Base-by-base conservation (phyloP, 1,140 invertebrate genomes). In the Plutomurus gul region DNA sequence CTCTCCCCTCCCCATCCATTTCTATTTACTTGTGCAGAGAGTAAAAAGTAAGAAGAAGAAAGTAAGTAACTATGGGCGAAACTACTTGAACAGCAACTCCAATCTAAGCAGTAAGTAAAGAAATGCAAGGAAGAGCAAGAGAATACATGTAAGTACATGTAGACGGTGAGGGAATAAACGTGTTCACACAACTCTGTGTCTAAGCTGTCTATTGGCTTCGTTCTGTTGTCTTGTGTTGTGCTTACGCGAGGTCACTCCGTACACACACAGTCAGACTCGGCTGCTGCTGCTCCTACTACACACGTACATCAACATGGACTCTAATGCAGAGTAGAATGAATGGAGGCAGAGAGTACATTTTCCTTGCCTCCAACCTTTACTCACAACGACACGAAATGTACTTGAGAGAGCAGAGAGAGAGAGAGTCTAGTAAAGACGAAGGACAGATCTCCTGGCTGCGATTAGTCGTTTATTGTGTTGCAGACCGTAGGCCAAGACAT, bases 401-500 rank as follows among this genome's bases (percentile, higher is more conserved):
- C n/a, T n/a, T n/a, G 51, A 65, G 4, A 33, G 36, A 30, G 20
- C 36, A 72, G 70, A 40, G 40, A 37, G 20, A 22, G 10, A 22
- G 70, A 72, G 18, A 72, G 20, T 43, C 18, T 18, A 72, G 70
- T 10, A 43, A 8, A 72, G 39, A 72, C 37, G 8, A 22, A 74
- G 72, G 39, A 74, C 20, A 33, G 72, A 47, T 43, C 72, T 46
- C 46, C 27, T 74, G 43, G 72, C 43, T 74, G 30, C 72, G 72
- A 74, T 74, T 74, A 74, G 72, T 74, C 72, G 39, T 74, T 74
- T 74, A 74, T 74, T 74, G 22, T 74, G 72, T 74, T 30, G 46
- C 27, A 27, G 43, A 74, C 43, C 43, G 10, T 74, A n/a, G 43
- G 27, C 43, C 27, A 49, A 46, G 72, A 47, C 72, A 74, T 74